A percentile compares a stretch with the other conserved stretches of the same genome.
Evolutionary conservation across 2,797 vertebrate species (phyloP).

Genomic region (Spinibarbus caldwelli): DNA sequence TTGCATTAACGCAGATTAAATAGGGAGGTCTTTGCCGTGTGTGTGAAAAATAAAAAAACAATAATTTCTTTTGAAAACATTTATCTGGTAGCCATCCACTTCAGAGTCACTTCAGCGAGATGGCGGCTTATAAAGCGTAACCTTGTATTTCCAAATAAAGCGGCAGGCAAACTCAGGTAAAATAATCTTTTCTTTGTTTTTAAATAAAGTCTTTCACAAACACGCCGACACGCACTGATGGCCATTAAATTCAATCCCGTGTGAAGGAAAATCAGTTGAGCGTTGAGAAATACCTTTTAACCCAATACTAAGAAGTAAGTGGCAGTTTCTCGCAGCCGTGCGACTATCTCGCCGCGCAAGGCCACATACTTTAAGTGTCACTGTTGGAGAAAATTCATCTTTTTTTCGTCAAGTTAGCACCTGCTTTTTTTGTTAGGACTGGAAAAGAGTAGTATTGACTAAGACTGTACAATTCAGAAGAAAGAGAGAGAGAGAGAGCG

Average conservation of each 20-base stretch:
- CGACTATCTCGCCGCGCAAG: background rate
- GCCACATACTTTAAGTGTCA: slow-evolving; percentile 5
- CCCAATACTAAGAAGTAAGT: slow-evolving; percentile 15
- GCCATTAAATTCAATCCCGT: slow-evolving; percentile 36
- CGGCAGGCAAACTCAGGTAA: slow-evolving; percentile 66
- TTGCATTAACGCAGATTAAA: slow-evolving; percentile 65
- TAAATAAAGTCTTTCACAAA: slow-evolving; percentile 46
- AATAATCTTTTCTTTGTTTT: slow-evolving; percentile 49
- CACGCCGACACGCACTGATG: slow-evolving; percentile 24
- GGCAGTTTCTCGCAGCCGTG: background rate
- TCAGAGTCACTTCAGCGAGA: slow-evolving; percentile 80
- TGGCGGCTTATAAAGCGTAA: slow-evolving; percentile 83
- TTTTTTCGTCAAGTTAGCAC: background rate
- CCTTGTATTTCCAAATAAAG: slow-evolving; percentile 80
- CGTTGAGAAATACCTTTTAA: slow-evolving; percentile 30
- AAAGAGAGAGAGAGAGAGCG: background rate
- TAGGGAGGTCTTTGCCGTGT: slow-evolving; percentile 72
- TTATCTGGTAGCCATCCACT: slow-evolving; percentile 79
- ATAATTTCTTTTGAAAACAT: slow-evolving; percentile 85
- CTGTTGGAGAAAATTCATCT: background rate
- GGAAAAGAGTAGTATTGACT: slow-evolving; percentile 35
- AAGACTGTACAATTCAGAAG: background rate
- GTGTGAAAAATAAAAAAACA: slow-evolving; percentile 83
- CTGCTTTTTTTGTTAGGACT: slow-evolving; percentile 3
- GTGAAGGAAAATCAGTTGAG: slow-evolving; percentile 20